Evolutionary conservation across 2,888 invertebrate species (phyloP), one percentile per base, ranked within the genome.

Genomic region (Malthinus flaveolus): DNA sequence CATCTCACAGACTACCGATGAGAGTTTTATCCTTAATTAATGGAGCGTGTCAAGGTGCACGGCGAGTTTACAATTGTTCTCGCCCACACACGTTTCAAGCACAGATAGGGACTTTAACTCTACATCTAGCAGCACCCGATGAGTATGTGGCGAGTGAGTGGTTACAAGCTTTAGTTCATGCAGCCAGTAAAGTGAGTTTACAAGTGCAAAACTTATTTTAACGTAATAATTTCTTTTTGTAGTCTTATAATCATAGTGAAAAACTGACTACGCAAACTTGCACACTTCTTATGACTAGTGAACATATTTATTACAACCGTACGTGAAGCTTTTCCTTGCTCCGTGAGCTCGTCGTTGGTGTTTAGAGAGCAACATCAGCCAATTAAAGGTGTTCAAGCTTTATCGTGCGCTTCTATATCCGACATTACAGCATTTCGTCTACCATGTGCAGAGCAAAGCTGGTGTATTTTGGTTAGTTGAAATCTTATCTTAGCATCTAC

Each of bases 81-180:
- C 82, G 93, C 23, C 91, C 93, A n/a, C 90, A 95, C 76, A 91
- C 93, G 66, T 92, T 95, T 79, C 93, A 94, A 69, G 80, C 93
- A n/a, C 86, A 88, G 50, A 77, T 81, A 7, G 78, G 84, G 62
- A 81, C 82, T 42, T 84, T 83, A 58, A 81, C 87, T 1, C 81
- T 91, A 56, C 85, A 91, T 71, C 81, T 95, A 63, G 92, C 94
- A 0, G 92, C 94, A 0, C 90, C 93, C 0, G 91, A 93, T 70
- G 91, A 93, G 71, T 88, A 88, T 60, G 91, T 93, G 31, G 90
- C 92, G 0, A 91, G 91, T 4, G 91, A 91, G 61, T 95, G 95
- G 95, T 79, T 94, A 47, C 93, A 93, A 75, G 88, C 89, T 49
- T 82, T 95, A 56, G 81, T 91, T 39, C 91, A 91, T 72, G 89